These are phyloP conservation scores for Nannobrachium achirus DNA, from an alignment of 2,113 vertebrate species.

Conservation along the genomic window DNA sequence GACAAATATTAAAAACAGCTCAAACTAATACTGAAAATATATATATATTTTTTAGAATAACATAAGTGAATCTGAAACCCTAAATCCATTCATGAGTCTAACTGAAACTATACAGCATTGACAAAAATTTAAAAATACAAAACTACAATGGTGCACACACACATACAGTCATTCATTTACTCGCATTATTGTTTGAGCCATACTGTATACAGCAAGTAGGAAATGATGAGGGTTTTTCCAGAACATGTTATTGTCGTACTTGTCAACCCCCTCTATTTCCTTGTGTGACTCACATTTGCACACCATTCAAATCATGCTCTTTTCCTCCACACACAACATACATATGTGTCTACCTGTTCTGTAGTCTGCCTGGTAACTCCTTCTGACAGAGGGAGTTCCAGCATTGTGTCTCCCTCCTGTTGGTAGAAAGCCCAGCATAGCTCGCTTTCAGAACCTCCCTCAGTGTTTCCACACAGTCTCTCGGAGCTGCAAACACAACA, in stretches of 20 bases:
- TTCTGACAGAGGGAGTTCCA: slow-evolving; percentile 17
- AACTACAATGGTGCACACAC: not conserved
- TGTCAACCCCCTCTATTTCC: not conserved
- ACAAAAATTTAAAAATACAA: too few species aligned
- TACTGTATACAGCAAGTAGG: too few species aligned
- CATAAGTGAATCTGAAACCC: too few species aligned
- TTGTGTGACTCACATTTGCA: not conserved
- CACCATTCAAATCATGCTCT: too few species aligned
- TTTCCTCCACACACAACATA: not conserved
- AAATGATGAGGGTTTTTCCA: not conserved
- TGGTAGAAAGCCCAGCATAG: slow-evolving; percentile 17
- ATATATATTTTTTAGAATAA: too few species aligned
- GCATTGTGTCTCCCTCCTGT: not conserved
- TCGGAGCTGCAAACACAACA: slow-evolving; percentile 3
- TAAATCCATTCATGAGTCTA: too few species aligned
- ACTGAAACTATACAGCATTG: too few species aligned
- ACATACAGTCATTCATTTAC: not conserved
- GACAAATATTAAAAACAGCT: too few species aligned
- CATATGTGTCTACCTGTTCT: slow-evolving; percentile 38
- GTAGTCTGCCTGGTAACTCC: slow-evolving; percentile 25
- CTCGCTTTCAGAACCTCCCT: slow-evolving; percentile 25
- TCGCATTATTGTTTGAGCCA: too few species aligned
- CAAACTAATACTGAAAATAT: too few species aligned
- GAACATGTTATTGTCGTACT: not conserved
- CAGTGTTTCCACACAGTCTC: slow-evolving; percentile 28